Evolutionary conservation across 2,888 invertebrate species (phyloP).

Genomic region (Latrodectus hesperus): DNA sequence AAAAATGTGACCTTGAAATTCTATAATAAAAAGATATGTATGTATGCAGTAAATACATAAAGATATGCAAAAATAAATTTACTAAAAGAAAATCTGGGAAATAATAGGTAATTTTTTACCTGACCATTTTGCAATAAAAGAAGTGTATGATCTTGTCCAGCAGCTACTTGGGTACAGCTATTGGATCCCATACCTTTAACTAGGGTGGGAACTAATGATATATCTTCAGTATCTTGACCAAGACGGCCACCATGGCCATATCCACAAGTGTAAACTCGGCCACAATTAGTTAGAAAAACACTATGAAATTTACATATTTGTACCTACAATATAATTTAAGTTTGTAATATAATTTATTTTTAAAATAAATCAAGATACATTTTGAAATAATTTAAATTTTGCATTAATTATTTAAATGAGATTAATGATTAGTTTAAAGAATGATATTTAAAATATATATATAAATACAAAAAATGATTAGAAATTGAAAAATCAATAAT

Average conservation of each 20-base stretch:
- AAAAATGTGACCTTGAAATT: no score
- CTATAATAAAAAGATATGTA: not conserved
- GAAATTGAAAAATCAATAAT: no score
- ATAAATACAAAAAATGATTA: no score
- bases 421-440: no score
- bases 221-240: conserved; percentile 81
- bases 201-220: conserved; percentile 78
- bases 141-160: conserved; percentile 82
- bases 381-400: no score
- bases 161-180: conserved; percentile 77
- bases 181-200: conserved; percentile 73
- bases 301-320: conserved; percentile 85
- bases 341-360: no score
- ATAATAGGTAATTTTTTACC: conserved; percentile 12
- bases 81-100: not conserved
- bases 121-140: conserved; percentile 80
- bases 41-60: not conserved
- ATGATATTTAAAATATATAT: no score
- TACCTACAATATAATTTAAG: conserved; percentile 77
- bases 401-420: no score
- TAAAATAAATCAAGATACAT: no score
- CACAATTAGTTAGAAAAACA: conserved; percentile 80
- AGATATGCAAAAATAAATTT: not conserved
- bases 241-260: conserved; percentile 86
- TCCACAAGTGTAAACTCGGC: conserved; percentile 84